These are phyloP conservation scores for Thereva unica DNA, from an alignment of 2,888 invertebrate genomes.

Conservation along the genomic window DNA sequence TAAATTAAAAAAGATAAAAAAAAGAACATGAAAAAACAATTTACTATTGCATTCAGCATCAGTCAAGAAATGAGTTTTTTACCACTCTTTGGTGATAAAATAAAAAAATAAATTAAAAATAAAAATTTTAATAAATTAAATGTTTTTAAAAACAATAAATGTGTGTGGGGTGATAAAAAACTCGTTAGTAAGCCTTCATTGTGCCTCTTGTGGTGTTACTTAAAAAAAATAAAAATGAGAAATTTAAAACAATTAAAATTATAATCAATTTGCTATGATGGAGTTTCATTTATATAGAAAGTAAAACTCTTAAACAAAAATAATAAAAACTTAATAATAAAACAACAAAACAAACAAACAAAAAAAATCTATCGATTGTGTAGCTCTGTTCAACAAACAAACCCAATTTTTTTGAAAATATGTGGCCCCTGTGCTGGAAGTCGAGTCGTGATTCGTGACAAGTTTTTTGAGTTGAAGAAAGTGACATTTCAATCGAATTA, in stretches of 20 bases:
- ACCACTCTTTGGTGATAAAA: conserved; percentile 8
- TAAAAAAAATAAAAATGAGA: conserved; percentile 29
- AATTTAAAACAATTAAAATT: conserved; percentile 19
- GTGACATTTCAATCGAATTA: too few relatives aligned
- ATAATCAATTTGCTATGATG: conserved; percentile 15
- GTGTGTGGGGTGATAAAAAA: conserved; percentile 32
- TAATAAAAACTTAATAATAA: conserved; percentile 9
- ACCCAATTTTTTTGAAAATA: too few relatives aligned
- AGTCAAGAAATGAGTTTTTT: conserved; percentile 31
- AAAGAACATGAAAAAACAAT: too few relatives aligned
- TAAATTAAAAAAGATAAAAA: too few relatives aligned
- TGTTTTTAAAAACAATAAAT: not conserved
- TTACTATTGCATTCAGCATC: conserved; percentile 16
- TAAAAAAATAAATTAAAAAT: not conserved
- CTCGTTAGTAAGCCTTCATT: conserved; percentile 41
- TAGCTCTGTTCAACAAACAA: too few relatives aligned
- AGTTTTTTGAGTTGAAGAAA: too few relatives aligned
- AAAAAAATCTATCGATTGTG: too few relatives aligned
- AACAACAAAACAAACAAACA: not conserved
- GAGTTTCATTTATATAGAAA: not conserved
- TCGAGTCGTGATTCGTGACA: too few relatives aligned
- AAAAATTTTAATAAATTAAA: not conserved
- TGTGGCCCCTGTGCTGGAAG: too few relatives aligned
- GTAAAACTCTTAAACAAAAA: conserved; percentile 1
- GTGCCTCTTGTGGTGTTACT: conserved; percentile 40